Evolutionary conservation across 2,797 vertebrate species (phyloP).

Genomic region (Notolabrus celidotus): DNA sequence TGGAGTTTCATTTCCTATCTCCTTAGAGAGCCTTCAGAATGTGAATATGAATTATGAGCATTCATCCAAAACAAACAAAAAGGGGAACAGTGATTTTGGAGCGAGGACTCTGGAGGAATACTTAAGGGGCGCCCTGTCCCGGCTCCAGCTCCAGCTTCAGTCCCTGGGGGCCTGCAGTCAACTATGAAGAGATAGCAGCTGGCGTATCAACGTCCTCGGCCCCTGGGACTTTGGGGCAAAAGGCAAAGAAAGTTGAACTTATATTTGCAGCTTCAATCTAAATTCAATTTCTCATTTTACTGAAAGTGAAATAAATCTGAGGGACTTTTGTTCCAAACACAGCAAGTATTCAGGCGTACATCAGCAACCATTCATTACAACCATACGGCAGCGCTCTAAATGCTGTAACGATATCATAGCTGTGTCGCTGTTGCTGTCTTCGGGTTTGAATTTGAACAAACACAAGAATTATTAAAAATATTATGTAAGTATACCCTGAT

Average conservation of each 20-base stretch:
- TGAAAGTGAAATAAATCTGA: neutral
- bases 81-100: conserved; percentile 58
- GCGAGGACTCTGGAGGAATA: conserved; percentile 50
- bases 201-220: conserved; percentile 53
- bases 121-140: conserved; percentile 50
- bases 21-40: conserved; percentile 30
- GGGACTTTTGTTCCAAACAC: neutral
- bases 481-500: too few relatives aligned
- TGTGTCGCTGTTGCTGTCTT: too few relatives aligned
- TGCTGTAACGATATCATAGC: too few relatives aligned
- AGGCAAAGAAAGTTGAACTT: conserved; percentile 46
- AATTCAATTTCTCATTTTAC: conserved; percentile 37
- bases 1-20: conserved; percentile 45
- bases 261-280: conserved; percentile 40
- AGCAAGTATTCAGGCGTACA: neutral
- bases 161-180: conserved; percentile 65
- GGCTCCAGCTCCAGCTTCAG: conserved; percentile 53
- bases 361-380: neutral
- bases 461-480: too few relatives aligned
- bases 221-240: conserved; percentile 59
- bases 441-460: too few relatives aligned
- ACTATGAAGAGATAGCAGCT: conserved; percentile 75
- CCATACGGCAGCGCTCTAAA: too few relatives aligned
- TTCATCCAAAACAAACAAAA: conserved; percentile 73
- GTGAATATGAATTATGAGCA: conserved; percentile 59